Percentiles rank a stretch among this genome's conserved stretches.
phyloP scores from a whole-genome alignment of 2,797 vertebrate genomes.

The Arctocebus calabarensis region DNA sequence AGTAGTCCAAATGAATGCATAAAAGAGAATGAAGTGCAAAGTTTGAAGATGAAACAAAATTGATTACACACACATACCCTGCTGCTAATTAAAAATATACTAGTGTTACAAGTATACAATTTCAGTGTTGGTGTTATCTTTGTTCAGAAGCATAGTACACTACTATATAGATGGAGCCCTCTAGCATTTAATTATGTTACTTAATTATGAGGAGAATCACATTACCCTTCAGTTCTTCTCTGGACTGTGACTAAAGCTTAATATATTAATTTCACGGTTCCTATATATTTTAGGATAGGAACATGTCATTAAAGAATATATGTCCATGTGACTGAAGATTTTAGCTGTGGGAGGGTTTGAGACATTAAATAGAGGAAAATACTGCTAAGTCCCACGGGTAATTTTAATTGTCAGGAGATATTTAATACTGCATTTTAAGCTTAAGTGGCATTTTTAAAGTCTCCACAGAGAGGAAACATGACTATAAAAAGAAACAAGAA shows the following conservation, averaged over 20 bases:
- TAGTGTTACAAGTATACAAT: constrained; percentile 66
- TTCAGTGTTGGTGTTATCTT: constrained; percentile 67
- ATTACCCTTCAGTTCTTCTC: constrained; percentile 63
- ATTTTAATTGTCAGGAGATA: constrained; percentile 9
- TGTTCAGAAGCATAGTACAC: constrained; percentile 48
- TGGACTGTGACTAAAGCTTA: constrained; percentile 65
- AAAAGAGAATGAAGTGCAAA: constrained; percentile 54
- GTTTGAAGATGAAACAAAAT: constrained; percentile 70
- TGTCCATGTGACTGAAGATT: neutral
- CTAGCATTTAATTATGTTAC: constrained; percentile 68
- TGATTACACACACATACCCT: neutral
- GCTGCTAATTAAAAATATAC: constrained; percentile 66
- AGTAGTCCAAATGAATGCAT: constrained; percentile 57
- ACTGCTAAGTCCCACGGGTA: neutral
- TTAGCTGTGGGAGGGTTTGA: neutral
- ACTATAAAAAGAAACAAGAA: constrained; percentile 55
- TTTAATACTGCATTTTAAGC: constrained; percentile 51
- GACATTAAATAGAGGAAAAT: constrained; percentile 15
- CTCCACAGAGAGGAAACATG: neutral
- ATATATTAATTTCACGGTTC: constrained; percentile 67
- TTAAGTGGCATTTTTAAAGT: constrained; percentile 28
- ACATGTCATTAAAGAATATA: constrained; percentile 49
- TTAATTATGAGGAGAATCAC: constrained; percentile 72
- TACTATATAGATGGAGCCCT: constrained; percentile 5
- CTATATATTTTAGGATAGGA: constrained; percentile 57